These are phyloP conservation scores for Amphipoea lucens DNA, from an alignment of 2,888 invertebrate species.

Conservation along the genomic window DNA sequence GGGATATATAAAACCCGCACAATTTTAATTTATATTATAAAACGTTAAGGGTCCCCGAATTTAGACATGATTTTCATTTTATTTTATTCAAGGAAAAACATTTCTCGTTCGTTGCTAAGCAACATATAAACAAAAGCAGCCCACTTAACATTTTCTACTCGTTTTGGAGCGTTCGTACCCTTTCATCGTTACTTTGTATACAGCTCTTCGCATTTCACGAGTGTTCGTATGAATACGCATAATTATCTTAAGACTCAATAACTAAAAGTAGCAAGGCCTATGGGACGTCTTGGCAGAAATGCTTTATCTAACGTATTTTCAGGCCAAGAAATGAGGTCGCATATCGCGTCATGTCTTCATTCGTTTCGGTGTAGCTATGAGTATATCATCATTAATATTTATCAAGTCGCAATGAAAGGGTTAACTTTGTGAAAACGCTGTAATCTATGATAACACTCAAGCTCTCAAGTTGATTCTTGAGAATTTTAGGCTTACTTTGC, in stretches of 20 bases:
- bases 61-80: slow-evolving; percentile 72
- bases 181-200: slow-evolving; percentile 53
- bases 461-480: slow-evolving; percentile 21
- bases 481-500: slow-evolving; percentile 24
- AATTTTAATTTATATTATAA: slow-evolving; percentile 52
- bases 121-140: slow-evolving; percentile 61
- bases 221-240: slow-evolving; percentile 31
- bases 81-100: slow-evolving; percentile 43
- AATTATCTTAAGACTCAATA: slow-evolving; percentile 13
- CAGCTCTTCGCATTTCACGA: slow-evolving; percentile 4
- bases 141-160: slow-evolving; percentile 44
- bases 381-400: slow-evolving; percentile 30
- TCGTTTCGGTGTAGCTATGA: slow-evolving; percentile 3
- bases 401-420: slow-evolving; percentile 51
- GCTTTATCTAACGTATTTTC: background rate
- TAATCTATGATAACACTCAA: slow-evolving; percentile 40
- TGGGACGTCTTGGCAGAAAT: slow-evolving; percentile 5
- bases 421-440: slow-evolving; percentile 26
- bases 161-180: slow-evolving; percentile 42
- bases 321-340: slow-evolving; percentile 25
- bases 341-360: slow-evolving; percentile 8
- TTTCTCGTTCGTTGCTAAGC: slow-evolving; percentile 65
- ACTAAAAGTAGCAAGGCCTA: slow-evolving; percentile 15
- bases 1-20: slow-evolving; percentile 43
- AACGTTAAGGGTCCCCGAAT: slow-evolving; percentile 73